Evolutionary conservation across 64 coral and sea anemone species (phyloP), one percentile per base, ranked within the genome.

Genomic region (Acropora tenuis): DNA sequence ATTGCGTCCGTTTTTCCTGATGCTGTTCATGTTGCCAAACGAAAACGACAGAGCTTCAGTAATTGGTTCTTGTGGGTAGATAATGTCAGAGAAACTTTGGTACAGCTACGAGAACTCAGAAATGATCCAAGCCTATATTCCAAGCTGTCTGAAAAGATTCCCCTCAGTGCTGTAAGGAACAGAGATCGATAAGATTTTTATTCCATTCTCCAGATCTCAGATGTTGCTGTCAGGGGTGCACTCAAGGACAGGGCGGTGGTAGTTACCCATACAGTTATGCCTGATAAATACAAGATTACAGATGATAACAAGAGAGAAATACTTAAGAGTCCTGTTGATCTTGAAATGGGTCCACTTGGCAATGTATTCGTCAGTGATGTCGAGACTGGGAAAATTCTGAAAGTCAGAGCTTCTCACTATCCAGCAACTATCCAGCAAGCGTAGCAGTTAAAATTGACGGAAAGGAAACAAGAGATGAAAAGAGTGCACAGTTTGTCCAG

Each of bases 381-480:
- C 86, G 74, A 9, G 67, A 69, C 66, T 18, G 66, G 66, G 13
- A 92, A 86, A 86, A 65, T 75, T 40, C 6, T 82, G 65, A 90
- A 91, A 91, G 82, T 92, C 53, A 77, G 74, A 66, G 75, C 74
- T 78, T 78, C 43, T 86, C 90, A 86, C 82, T 78, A 92, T 78
- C 81, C n/a, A n/a, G n/a, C n/a, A n/a, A n/a, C n/a, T n/a, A n/a
- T n/a, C n/a, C 81, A 63, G 90, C 81, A 48, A 92, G 30, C 50
- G 90, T 92, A 6, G 48, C 82, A 18, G n/a, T 86, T 42, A 82
- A 92, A 92, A 57, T 71, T 42, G 53, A 92, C 13, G 72, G 75
- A 74, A 78, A 78, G 65, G 72, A 74, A 50, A 89, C 87, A 89
- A 87, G 55, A 78, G 73, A 89, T 89, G 87, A 75, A 57, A 89